Conservation (phyloP, 2,113 vertebrate genomes). For the Coptodon bakossiorum region DNA sequence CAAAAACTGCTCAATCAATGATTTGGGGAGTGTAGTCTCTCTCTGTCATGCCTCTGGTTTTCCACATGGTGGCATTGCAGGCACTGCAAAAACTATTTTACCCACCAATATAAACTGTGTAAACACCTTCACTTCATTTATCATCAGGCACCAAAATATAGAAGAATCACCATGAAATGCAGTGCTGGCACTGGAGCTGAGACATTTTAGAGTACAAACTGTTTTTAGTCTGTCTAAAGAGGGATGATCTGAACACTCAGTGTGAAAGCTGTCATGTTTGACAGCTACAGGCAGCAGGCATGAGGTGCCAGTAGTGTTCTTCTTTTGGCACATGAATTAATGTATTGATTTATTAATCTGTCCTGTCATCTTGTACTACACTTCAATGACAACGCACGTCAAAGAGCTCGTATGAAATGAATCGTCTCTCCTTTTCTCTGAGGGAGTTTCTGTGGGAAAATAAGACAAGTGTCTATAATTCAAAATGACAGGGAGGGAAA, state of each 20-base stretch:
- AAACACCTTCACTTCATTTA: not conserved
- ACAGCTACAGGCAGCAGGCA: not conserved
- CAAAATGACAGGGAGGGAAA: not conserved
- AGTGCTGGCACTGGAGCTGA: not conserved
- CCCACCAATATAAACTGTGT: not conserved
- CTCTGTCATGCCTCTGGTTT: not conserved
- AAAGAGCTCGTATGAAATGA: not conserved
- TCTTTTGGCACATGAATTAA: not conserved
- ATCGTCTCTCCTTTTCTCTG: not conserved
- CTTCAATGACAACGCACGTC: not conserved
- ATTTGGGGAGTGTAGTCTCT: not conserved
- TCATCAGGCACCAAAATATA: not conserved
- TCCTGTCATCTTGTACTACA: not conserved
- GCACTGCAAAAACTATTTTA: not conserved
- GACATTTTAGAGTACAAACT: not conserved
- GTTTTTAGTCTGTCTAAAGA: not conserved
- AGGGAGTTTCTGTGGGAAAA: not conserved
- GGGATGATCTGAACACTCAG: not conserved
- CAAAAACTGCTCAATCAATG: not conserved
- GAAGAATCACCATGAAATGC: not conserved
- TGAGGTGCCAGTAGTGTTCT: not conserved
- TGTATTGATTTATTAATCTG: not conserved
- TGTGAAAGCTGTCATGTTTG: not conserved
- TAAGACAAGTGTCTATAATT: not conserved
- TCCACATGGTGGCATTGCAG: conserved; percentile 44